Evolutionary conservation across 2,888 invertebrate genomes (phyloP).

Genomic region (Leptarthrus brevirostris): DNA sequence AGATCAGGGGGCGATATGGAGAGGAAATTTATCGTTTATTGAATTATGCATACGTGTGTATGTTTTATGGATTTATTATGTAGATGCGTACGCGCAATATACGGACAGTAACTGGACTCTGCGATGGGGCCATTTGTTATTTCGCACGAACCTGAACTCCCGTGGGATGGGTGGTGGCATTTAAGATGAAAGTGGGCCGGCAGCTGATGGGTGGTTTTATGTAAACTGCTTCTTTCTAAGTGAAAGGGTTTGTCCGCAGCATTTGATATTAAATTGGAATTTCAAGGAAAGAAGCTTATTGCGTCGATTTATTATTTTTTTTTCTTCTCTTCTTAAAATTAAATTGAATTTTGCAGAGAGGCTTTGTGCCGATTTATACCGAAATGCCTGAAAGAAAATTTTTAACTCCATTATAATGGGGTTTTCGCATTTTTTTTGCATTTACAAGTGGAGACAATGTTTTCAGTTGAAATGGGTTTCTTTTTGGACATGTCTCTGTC

Average conservation of each 20-base stretch:
- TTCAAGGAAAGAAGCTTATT: conserved; percentile 47
- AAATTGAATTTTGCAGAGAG: conserved; percentile 44
- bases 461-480: no score
- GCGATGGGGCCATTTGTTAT: conserved; percentile 41
- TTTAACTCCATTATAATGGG: conserved; percentile 5
- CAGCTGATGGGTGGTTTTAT: conserved; percentile 34
- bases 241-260: conserved; percentile 43
- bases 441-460: no score
- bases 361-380: conserved; percentile 19
- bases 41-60: conserved; percentile 56
- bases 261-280: conserved; percentile 47
- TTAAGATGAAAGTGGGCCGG: neutral
- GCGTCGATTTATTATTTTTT: conserved; percentile 44
- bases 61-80: conserved; percentile 55
- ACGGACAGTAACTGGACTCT: conserved; percentile 40
- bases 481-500: no score
- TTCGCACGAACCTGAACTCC: conserved; percentile 22
- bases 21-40: conserved; percentile 54
- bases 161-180: neutral
- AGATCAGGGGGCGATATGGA: conserved; percentile 23
- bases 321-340: conserved; percentile 39
- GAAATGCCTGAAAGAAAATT: conserved; percentile 8
- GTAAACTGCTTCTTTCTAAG: conserved; percentile 41
- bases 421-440: neutral
- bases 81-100: conserved; percentile 55